These are phyloP conservation scores for Limenitis camilla DNA, from an alignment of 2,888 invertebrate species.

Conservation along the genomic window DNA sequence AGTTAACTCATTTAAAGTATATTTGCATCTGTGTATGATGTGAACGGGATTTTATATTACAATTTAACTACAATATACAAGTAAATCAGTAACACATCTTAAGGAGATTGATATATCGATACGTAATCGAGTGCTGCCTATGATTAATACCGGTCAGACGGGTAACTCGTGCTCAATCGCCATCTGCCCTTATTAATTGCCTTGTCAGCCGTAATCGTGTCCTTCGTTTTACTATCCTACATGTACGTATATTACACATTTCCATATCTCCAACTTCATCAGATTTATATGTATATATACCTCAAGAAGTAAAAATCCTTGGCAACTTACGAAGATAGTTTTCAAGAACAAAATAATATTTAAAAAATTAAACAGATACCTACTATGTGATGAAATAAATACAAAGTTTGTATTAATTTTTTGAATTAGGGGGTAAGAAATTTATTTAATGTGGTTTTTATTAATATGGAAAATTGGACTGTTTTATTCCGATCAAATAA, in stretches of 20 bases:
- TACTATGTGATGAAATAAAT: no score
- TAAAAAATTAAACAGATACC: no score
- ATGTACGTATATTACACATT: constrained; percentile 20
- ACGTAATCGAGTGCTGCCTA: constrained; percentile 53
- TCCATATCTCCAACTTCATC: constrained; percentile 13
- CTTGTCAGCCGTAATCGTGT: constrained; percentile 69
- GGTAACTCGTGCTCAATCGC: constrained; percentile 72
- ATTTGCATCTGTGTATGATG: no score
- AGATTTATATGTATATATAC: not conserved
- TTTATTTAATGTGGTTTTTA: no score
- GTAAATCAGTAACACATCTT: not conserved
- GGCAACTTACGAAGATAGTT: no score
- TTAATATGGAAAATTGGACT: no score
- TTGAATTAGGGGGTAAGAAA: no score
- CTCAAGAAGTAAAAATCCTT: no score
- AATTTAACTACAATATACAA: not conserved
- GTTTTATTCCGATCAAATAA: no score
- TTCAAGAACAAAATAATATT: no score
- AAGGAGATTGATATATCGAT: constrained; percentile 19
- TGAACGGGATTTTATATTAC: not conserved
- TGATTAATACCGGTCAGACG: constrained; percentile 69
- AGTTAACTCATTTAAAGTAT: no score
- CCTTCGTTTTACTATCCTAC: constrained; percentile 50
- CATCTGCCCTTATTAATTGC: constrained; percentile 73
- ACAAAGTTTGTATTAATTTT: no score